Evolutionary conservation across 1,140 invertebrate species (phyloP), one percentile per base, ranked within the genome.

Genomic region (Tetranychus urticae): DNA sequence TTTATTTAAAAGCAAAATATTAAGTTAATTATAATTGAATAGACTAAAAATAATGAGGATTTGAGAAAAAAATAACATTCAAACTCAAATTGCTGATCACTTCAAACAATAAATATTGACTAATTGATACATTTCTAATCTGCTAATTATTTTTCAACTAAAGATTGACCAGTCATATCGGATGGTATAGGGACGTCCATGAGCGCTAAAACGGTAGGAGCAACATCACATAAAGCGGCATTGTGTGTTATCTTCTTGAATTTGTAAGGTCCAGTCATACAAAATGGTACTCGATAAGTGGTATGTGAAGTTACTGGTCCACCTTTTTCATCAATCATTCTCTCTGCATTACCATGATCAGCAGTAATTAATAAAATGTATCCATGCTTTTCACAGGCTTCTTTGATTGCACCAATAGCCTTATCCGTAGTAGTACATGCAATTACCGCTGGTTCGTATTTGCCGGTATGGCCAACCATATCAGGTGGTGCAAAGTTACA

Each of bases 401-500:
- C 71, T 37, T 61, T 67, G 12, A 75, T 65, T 33, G 65, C 61
- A 5, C 69, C 67, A 59, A 70, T 69, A 1, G 67, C 66, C 36
- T 65, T 65, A 66, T 75, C 73, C 45, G 74, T 75, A 6, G 74
- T 71, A 65, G 73, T 69, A 57, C 69, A 70, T 12, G 74, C 74
- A 39, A 65, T 74, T 10, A 77, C 69, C 10, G 75, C 70, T 35
- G 75, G 67, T 39, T 75, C 74, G 64, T 75, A 76, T 61, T 71
- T 68, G 23, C 74, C 74, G 8, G 75, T 77, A 62, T 76, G 74
- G 10, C 74, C 74, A 47, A 76, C 74, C 74, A 76, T 76, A 62
- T 76, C 74, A 34, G 75, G 75, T 36, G 74, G 73, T 14, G 74
- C 75, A 67, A 77, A 77, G 63, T 76, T 76, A 66, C 74, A 75